Evolutionary conservation across 2,113 vertebrate species (phyloP).

Genomic region (Azemiops feae): DNA sequence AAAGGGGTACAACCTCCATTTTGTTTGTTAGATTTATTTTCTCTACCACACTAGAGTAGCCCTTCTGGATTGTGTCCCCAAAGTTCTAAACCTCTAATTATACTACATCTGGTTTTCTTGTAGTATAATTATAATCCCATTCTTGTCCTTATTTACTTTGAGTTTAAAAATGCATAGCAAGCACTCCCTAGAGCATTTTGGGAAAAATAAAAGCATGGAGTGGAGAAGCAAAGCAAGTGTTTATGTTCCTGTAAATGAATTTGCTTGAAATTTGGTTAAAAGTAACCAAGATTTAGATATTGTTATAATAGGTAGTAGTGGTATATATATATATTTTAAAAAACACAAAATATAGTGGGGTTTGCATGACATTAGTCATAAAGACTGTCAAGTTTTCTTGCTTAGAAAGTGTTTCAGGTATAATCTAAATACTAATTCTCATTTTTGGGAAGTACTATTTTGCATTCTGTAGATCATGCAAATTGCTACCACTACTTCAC

Average conservation of each 20-base stretch:
- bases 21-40: background rate
- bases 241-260: background rate
- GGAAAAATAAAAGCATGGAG: background rate
- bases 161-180: background rate
- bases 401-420: background rate
- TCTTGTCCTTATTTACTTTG: background rate
- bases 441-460: background rate
- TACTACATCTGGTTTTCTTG: background rate
- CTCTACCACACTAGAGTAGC: background rate
- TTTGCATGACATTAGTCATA: background rate
- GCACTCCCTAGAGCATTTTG: background rate
- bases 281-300: background rate
- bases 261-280: background rate
- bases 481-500: conserved; percentile 33
- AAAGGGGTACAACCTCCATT: background rate
- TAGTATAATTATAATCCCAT: background rate
- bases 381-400: background rate
- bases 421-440: background rate
- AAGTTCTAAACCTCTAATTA: background rate
- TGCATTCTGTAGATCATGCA: accelerated
- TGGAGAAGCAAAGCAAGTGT: background rate
- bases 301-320: background rate
- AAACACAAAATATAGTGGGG: background rate
- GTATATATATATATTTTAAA: background rate
- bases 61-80: background rate